A percentile compares a stretch with the other conserved stretches of the same genome.
phyloP scores from a whole-genome alignment of 2,888 invertebrate genomes.

The Rotaria sp. region DNA sequence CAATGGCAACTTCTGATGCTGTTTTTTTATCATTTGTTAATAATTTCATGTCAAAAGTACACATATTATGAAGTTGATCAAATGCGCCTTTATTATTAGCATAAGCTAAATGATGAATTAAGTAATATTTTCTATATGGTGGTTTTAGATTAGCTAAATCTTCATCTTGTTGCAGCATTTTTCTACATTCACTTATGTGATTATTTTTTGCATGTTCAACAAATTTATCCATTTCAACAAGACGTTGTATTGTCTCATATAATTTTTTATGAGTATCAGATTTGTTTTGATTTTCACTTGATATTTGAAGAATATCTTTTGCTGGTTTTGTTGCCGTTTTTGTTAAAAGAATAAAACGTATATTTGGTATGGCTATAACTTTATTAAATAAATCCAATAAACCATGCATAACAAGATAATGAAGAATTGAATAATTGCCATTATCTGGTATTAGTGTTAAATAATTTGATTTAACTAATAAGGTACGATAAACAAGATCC shows the following conservation, averaged over 20 bases:
- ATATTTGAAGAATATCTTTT: not conserved
- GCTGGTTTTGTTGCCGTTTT: not conserved
- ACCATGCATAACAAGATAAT: not conserved
- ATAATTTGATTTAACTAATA: not conserved
- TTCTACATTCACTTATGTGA: not conserved
- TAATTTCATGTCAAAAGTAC: not conserved
- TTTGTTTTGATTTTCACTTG: not conserved
- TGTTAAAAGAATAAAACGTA: not conserved
- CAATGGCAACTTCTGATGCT: no score
- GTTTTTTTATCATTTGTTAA: not conserved
- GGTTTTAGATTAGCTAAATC: not conserved
- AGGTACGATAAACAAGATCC: not conserved
- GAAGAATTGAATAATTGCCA: not conserved
- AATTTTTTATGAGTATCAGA: not conserved
- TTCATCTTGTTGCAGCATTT: not conserved
- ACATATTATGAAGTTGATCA: not conserved
- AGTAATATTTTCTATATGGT: not conserved
- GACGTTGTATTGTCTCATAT: not conserved
- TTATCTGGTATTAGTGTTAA: not conserved
- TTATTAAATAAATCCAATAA: not conserved
- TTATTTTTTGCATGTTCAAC: not conserved
- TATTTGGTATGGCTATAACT: conserved; percentile 16
- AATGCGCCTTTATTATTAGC: not conserved
- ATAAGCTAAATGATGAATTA: conserved; percentile 28
- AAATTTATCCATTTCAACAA: conserved; percentile 18